phyloP scores from a whole-genome alignment of 2,113 vertebrate species.

The Sturnira hondurensis region DNA sequence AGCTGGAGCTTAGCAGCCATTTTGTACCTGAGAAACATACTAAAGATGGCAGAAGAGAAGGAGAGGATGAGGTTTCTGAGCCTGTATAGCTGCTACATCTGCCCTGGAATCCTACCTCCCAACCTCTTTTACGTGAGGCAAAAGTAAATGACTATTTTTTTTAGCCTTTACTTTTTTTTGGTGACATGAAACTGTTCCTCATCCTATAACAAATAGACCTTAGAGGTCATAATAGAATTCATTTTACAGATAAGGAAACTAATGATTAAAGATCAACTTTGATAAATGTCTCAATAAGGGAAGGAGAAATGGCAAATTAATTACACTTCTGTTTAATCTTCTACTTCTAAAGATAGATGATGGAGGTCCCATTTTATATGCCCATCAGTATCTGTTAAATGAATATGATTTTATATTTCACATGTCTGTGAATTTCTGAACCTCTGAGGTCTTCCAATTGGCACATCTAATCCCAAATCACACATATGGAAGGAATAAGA shows the following conservation, averaged over 20 bases:
- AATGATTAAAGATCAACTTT: slow-evolving; percentile 44
- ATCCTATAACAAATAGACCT: not conserved
- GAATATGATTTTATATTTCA: slow-evolving; percentile 36
- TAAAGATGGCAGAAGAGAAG: not conserved
- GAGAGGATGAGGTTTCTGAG: not conserved
- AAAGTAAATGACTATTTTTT: not conserved
- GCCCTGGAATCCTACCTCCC: not conserved
- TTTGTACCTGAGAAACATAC: not conserved
- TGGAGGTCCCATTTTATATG: not conserved
- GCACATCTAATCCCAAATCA: slow-evolving; percentile 45
- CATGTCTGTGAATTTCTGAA: slow-evolving; percentile 47
- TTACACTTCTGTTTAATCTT: slow-evolving; percentile 55
- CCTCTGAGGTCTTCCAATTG: slow-evolving; percentile 43
- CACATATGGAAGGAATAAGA: slow-evolving; percentile 46
- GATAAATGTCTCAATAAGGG: slow-evolving; percentile 43
- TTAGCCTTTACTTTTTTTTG: not conserved
- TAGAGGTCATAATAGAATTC: not conserved
- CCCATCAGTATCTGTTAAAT: slow-evolving; percentile 34
- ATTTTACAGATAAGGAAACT: slow-evolving; percentile 34
- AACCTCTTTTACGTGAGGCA: not conserved
- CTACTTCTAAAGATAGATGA: slow-evolving; percentile 44
- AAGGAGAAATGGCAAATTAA: slow-evolving; percentile 51
- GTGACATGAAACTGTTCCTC: not conserved
- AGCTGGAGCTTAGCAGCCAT: not conserved
- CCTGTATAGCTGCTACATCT: not conserved